A percentile compares a stretch with the other conserved stretches of the same genome.
phyloP scores from a whole-genome alignment of 2,888 invertebrate species.

The Leptopilina myrica region DNA sequence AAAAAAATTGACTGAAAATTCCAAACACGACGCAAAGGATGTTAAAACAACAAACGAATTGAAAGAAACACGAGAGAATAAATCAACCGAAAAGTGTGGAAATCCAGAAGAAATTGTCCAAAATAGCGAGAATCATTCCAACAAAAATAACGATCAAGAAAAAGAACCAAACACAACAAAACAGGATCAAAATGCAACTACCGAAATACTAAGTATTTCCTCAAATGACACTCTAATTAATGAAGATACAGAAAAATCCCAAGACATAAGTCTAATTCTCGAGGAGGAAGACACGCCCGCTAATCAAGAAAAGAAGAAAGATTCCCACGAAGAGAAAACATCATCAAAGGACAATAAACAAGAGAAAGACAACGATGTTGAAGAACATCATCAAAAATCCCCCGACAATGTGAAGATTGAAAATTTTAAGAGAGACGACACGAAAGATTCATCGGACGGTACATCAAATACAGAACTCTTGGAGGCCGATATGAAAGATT shows the following conservation, averaged over 20 bases:
- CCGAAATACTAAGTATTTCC: constrained; percentile 61
- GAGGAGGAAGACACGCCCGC: constrained; percentile 63
- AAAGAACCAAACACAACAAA: constrained; percentile 67
- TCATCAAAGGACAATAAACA: background rate
- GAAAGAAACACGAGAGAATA: constrained; percentile 40
- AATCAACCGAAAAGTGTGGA: background rate
- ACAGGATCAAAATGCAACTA: constrained; percentile 65
- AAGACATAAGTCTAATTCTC: constrained; percentile 67
- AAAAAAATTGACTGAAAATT: background rate
- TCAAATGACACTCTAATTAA: constrained; percentile 59
- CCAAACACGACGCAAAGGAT: constrained; percentile 25
- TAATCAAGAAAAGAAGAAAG: constrained; percentile 60
- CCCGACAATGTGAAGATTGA: constrained; percentile 14
- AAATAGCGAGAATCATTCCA: constrained; percentile 1
- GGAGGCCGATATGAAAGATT: constrained; percentile 57
- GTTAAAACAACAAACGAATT: constrained; percentile 45
- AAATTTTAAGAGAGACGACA: constrained; percentile 51
- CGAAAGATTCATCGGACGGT: constrained; percentile 58
- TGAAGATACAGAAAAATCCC: constrained; percentile 68
- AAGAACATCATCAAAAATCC: constrained; percentile 35
- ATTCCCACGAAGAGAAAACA: constrained; percentile 60
- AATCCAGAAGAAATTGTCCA: background rate
- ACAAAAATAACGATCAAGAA: constrained; percentile 56
- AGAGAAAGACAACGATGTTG: constrained; percentile 10
- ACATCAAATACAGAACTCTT: constrained; percentile 56